These are phyloP conservation scores for Chydorus sphaericus DNA, from an alignment of 2,888 invertebrate genomes.

Conservation along the genomic window DNA sequence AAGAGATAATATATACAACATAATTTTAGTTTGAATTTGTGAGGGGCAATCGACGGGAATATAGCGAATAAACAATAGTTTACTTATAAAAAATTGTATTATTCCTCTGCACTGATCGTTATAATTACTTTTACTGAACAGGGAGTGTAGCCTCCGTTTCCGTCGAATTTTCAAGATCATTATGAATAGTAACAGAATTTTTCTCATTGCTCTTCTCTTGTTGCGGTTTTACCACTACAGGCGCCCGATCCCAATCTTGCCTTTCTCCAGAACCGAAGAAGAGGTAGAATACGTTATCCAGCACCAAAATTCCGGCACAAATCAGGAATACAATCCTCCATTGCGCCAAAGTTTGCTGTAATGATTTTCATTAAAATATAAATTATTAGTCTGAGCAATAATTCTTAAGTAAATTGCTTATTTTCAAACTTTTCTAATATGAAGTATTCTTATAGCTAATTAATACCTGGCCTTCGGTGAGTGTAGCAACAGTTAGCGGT, in stretches of 20 bases:
- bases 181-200: no score
- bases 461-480: constrained; percentile 55
- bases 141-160: no score
- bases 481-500: constrained; percentile 60
- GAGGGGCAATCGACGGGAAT: no score
- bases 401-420: not conserved
- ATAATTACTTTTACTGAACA: no score
- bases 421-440: not conserved
- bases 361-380: constrained; percentile 17
- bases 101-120: no score
- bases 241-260: constrained; percentile 36
- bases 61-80: no score
- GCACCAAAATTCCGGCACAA: constrained; percentile 50
- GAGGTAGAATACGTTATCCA: constrained; percentile 47
- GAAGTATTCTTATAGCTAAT: not conserved
- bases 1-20: no score
- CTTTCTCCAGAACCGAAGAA: constrained; percentile 50
- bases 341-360: constrained; percentile 52
- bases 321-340: constrained; percentile 76
- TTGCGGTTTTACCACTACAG: not conserved
- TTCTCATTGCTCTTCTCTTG: no score
- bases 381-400: not conserved
- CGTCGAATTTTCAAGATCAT: no score
- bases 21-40: no score
- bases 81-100: no score